Evolutionary conservation across 2,797 vertebrate species (phyloP).

Genomic region (Amphiprion clarkii): DNA sequence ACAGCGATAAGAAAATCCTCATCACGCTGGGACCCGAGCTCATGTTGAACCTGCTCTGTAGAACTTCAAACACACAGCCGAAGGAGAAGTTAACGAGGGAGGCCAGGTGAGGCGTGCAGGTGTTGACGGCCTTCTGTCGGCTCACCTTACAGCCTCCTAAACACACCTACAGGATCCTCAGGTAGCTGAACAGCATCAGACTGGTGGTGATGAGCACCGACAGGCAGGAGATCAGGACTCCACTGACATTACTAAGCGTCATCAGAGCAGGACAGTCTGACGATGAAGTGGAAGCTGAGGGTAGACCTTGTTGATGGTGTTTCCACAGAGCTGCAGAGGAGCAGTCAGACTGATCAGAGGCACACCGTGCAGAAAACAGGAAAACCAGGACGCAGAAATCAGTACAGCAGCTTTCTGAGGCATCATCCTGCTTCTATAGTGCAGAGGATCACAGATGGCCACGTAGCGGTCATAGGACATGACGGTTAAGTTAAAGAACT

Average conservation of each 20-base stretch:
- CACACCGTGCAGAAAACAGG: conserved; percentile 18
- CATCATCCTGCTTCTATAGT: conserved; percentile 37
- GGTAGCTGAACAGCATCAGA: conserved; percentile 57
- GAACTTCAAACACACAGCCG: conserved; percentile 52
- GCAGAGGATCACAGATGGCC: conserved; percentile 47
- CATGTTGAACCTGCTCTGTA: conserved; percentile 57
- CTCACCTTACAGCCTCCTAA: conserved; percentile 34
- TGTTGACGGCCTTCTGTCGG: conserved; percentile 50
- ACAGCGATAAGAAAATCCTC: conserved; percentile 48
- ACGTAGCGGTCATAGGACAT: conserved; percentile 73
- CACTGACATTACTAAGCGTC: conserved; percentile 63
- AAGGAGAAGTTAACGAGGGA: conserved; percentile 59
- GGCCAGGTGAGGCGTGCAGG: conserved; percentile 59
- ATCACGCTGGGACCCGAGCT: neutral
- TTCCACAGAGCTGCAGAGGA: conserved; percentile 55
- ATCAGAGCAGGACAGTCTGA: conserved; percentile 67
- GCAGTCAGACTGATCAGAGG: conserved; percentile 40
- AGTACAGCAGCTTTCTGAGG: no score
- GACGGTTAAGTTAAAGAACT: neutral
- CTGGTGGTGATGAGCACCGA: no score
- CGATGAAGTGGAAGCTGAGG: conserved; percentile 66
- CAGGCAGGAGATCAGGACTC: conserved; percentile 36
- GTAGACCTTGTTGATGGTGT: conserved; percentile 47
- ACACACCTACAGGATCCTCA: conserved; percentile 50
- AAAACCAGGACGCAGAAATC: conserved; percentile 40